Percentiles rank a stretch among this genome's conserved stretches.
These are phyloP conservation scores for Cylloceria caligata DNA, from an alignment of 2,888 invertebrate genomes.

Conservation along the genomic window DNA sequence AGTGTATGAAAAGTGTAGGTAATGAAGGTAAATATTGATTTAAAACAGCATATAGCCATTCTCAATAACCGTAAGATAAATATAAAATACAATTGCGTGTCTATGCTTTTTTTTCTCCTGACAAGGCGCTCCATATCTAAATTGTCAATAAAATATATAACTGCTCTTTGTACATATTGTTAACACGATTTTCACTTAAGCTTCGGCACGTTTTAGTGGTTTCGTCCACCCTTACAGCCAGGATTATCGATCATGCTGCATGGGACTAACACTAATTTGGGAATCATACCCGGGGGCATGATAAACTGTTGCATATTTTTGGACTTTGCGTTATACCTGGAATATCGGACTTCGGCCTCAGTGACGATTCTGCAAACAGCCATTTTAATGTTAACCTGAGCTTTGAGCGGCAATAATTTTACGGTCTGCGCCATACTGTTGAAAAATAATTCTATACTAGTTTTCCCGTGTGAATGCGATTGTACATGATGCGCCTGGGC, in stretches of 20 bases:
- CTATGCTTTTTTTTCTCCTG: not conserved
- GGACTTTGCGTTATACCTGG: conserved; percentile 56
- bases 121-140: not conserved
- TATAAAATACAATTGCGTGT: conserved; percentile 33
- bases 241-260: conserved; percentile 81
- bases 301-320: conserved; percentile 75
- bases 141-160: not conserved
- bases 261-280: conserved; percentile 81
- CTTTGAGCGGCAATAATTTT: conserved; percentile 78
- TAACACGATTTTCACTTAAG: not conserved
- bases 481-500: conserved; percentile 29
- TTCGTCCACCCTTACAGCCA: conserved; percentile 61
- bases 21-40: no score
- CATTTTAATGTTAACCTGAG: conserved; percentile 82
- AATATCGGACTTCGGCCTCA: conserved; percentile 78
- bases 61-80: conserved; percentile 26
- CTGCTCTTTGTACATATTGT: conserved; percentile 31
- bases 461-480: conserved; percentile 72
- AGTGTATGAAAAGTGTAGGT: not conserved
- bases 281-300: conserved; percentile 79
- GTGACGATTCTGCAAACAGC: conserved; percentile 81
- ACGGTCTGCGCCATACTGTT: conserved; percentile 81
- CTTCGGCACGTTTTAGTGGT: not conserved
- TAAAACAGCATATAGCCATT: no score
- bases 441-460: conserved; percentile 80